phyloP scores from a whole-genome alignment of 2,888 invertebrate genomes.

The Rotaria socialis region DNA sequence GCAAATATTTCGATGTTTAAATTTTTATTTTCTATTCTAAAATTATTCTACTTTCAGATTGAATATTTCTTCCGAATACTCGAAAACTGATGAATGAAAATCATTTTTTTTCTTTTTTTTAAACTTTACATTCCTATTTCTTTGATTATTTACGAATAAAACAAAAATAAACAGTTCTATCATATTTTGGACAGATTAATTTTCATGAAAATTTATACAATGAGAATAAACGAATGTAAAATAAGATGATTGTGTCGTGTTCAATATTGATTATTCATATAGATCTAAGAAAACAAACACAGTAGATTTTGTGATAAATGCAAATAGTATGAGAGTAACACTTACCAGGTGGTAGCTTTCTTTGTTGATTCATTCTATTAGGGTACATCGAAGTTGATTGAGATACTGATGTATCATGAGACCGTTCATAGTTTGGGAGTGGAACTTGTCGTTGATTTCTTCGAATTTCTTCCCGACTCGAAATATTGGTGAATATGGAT shows the following conservation, averaged over 20 bases:
- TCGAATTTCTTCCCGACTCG: neutral
- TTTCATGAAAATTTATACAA: no score
- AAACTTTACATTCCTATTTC: neutral
- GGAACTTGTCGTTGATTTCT: neutral
- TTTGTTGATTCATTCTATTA: neutral
- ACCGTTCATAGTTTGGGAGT: neutral
- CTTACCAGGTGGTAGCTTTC: neutral
- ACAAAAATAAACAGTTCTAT: neutral
- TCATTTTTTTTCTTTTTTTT: slow-evolving; percentile 16
- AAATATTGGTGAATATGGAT: no score
- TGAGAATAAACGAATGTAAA: no score
- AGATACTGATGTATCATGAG: neutral
- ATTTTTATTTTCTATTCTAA: slow-evolving; percentile 7
- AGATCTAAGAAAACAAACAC: neutral
- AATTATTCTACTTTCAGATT: slow-evolving; percentile 51
- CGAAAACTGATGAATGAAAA: slow-evolving; percentile 48
- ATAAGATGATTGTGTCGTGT: no score
- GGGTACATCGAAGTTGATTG: neutral
- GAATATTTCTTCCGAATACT: slow-evolving; percentile 59
- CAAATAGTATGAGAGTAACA: no score
- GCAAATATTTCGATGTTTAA: neutral
- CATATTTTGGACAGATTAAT: neutral
- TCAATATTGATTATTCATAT: neutral
- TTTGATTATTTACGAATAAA: neutral
- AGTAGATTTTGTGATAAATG: neutral